These are phyloP conservation scores for Amphimedon queenslandica DNA, from an alignment of 37 sponge, comb jelly and placozoan genomes.

Conservation along the genomic window DNA sequence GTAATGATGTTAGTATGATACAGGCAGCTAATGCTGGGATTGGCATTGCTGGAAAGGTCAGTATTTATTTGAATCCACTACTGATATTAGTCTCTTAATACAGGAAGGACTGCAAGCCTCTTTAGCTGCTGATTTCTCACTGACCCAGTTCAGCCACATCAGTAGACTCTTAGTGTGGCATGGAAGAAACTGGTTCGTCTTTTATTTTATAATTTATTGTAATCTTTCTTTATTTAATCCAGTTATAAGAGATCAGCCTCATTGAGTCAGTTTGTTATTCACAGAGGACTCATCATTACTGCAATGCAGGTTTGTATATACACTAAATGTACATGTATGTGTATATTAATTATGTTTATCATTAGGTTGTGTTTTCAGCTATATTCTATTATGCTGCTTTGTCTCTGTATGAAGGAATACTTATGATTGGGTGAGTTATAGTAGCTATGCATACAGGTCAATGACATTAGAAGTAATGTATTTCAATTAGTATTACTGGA, in stretches of 20 bases:
- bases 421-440: slow-evolving; percentile 86
- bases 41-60: slow-evolving; percentile 91
- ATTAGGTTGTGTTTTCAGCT: slow-evolving; percentile 83
- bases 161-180: slow-evolving; percentile 92
- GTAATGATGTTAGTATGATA: slow-evolving; percentile 98
- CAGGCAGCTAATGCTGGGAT: slow-evolving; percentile 93
- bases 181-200: slow-evolving; percentile 85
- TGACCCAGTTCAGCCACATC: slow-evolving; percentile 83
- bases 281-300: slow-evolving; percentile 94
- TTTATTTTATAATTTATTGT: neutral
- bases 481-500: too few species aligned
- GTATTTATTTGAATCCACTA: neutral
- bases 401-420: slow-evolving; percentile 87
- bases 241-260: slow-evolving; percentile 94
- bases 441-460: too few species aligned
- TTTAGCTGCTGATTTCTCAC: slow-evolving; percentile 93
- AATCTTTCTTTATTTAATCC: neutral
- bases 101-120: slow-evolving; percentile 96
- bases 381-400: slow-evolving; percentile 92
- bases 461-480: too few species aligned
- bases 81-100: neutral
- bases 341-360: neutral
- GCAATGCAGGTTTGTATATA: slow-evolving; percentile 78
- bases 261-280: slow-evolving; percentile 94
- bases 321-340: too few species aligned